A percentile compares a stretch with the other conserved stretches of the same genome.
These are phyloP conservation scores for Eurypyga helias DNA, from an alignment of 2,113 vertebrate genomes.

Conservation along the genomic window DNA sequence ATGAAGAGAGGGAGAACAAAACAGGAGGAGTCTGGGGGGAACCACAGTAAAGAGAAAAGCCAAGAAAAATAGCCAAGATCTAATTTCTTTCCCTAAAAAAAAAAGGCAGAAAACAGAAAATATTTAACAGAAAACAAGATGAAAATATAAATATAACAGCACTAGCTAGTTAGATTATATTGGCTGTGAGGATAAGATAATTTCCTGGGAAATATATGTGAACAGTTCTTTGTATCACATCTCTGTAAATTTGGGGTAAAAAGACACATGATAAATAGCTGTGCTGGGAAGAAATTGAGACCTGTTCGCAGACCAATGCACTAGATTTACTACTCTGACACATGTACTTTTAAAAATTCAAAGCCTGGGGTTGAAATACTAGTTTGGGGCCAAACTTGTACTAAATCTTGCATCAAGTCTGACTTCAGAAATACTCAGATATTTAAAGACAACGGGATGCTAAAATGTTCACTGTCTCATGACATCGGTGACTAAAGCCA, in stretches of 20 bases:
- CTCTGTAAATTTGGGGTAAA: accelerated
- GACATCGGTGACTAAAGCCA: not conserved
- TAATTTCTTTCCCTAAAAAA: not conserved
- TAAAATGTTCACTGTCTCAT: not conserved
- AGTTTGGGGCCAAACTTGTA: not conserved
- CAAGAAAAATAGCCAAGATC: not conserved
- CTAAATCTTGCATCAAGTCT: not conserved
- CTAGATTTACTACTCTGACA: not conserved
- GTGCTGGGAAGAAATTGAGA: not conserved
- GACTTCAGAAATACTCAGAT: not conserved
- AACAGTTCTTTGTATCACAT: not conserved
- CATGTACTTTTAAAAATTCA: not conserved
- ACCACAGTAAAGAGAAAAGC: not conserved
- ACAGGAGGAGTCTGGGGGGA: not conserved
- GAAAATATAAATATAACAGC: not conserved
- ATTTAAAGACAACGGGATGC: not conserved
- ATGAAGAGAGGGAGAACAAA: not conserved
- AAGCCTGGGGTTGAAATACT: not conserved
- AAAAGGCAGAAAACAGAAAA: not conserved
- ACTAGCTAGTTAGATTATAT: not conserved
- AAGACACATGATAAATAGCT: not conserved
- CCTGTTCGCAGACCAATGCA: not conserved
- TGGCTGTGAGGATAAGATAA: not conserved
- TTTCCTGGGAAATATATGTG: not conserved
- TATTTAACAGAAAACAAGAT: not conserved